Percentiles rank a stretch among this genome's conserved stretches.
Evolutionary conservation across 2,113 vertebrate genomes (phyloP).

Genomic region (Peucedramus taeniatus): DNA sequence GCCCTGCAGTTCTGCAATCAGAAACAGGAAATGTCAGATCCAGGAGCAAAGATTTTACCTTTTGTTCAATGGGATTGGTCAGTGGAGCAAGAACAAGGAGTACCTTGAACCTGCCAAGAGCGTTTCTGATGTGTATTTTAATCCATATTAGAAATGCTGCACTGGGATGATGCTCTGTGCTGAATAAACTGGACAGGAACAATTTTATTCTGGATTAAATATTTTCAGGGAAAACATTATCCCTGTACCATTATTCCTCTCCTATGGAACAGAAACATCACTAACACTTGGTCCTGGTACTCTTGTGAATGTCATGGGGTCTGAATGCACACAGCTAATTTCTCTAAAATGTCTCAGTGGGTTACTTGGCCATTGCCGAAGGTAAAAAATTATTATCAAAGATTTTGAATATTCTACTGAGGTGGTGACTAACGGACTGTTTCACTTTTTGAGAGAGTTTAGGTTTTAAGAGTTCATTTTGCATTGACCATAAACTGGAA

Average conservation of each 20-base stretch:
- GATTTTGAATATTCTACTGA: not conserved
- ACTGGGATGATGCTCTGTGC: not conserved
- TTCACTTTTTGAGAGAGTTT: not conserved
- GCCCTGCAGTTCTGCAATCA: not conserved
- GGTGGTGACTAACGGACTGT: not conserved
- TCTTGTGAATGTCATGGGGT: not conserved
- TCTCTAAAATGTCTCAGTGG: not conserved
- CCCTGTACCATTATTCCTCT: not conserved
- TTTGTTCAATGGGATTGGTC: not conserved
- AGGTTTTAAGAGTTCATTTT: not conserved
- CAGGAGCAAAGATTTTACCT: not conserved
- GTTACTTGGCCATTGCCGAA: not conserved
- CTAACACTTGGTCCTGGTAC: not conserved
- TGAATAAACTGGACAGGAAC: not conserved
- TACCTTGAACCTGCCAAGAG: not conserved
- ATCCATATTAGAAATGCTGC: not conserved
- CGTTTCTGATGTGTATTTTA: fast-evolving
- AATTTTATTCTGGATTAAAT: not conserved
- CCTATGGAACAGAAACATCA: not conserved
- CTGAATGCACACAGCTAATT: not conserved
- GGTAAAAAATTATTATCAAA: not conserved
- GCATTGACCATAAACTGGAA: not conserved
- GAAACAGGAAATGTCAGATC: not conserved
- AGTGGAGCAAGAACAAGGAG: not conserved
- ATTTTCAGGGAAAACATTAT: not conserved